Evolutionary conservation across 2,113 vertebrate genomes (phyloP), one percentile per base, ranked within the genome.

Genomic region (Thunnus maccoyii): DNA sequence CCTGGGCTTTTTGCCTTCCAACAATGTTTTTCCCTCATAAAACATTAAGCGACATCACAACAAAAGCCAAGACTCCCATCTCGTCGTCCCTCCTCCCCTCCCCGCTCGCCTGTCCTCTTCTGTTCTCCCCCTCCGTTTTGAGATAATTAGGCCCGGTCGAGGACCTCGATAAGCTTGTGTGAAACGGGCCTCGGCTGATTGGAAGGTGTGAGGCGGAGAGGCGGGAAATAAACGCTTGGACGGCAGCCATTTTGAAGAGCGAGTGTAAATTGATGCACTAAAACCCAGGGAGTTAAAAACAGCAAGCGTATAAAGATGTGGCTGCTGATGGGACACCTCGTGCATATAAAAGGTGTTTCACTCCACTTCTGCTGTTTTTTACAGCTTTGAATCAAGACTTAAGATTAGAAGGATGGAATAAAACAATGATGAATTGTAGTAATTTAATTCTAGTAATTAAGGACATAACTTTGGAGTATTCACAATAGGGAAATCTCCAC

Each of bases 21-120:
- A 55, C 56, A 54, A 30, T 8, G n/a, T 68, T 58, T 78, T 30
- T 30, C 77, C 9, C 50, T 72, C 52, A 70, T 74, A 63, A 89
- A 86, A 84, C 46, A 83, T 70, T 72, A 52, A 57, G 47, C 48
- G 54, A 30, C 57, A 48, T 84, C 50, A 0, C 2, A 68, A 57
- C 82, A 61, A 27, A 22, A 65, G 20, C 70, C 60, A 58, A 47
- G 5, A 3, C 75, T 52, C 47, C 4, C 17, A 2, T 47, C 64
- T 47, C 8, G 0, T 27, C 57, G n/a, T 15, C 51, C 32, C 41
- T 55, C 7, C 32, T 36, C 4, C 4, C 32, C 30, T 52, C 0
- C 25, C 16, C 46, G 5, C 74, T 41, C 7, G 8, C 32, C 8
- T 0, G 41, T 66, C 16, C 47, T 1, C 16, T 41, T 50, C 66